These are phyloP conservation scores for Sebastes minor DNA, from an alignment of 2,797 vertebrate species.

Conservation along the genomic window DNA sequence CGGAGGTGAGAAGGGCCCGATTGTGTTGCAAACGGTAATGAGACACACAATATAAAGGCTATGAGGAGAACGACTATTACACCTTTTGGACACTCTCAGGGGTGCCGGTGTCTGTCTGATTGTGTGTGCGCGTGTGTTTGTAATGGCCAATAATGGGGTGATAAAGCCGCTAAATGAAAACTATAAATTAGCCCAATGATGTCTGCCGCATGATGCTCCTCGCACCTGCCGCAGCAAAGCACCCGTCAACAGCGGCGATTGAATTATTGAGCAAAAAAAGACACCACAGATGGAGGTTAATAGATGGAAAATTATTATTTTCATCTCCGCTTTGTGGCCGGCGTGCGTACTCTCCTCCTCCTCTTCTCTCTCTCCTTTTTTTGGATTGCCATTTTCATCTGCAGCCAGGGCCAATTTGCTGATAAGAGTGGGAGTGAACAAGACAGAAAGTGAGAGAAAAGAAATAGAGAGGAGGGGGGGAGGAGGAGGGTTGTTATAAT, in stretches of 20 bases:
- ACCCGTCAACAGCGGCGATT: not conserved
- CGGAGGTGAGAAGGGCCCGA: conserved; percentile 30
- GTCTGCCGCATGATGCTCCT: conserved; percentile 8
- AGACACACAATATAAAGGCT: conserved; percentile 28
- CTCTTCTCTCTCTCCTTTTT: conserved; percentile 8
- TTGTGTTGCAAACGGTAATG: conserved; percentile 38
- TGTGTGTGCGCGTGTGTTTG: conserved; percentile 1
- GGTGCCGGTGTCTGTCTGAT: not conserved
- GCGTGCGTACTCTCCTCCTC: conserved; percentile 2
- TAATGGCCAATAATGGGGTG: conserved; percentile 40
- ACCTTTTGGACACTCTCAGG: conserved; percentile 1
- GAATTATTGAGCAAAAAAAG: not conserved
- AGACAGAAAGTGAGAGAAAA: conserved; percentile 4
- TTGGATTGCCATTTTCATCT: conserved; percentile 55
- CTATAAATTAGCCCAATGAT: conserved; percentile 54
- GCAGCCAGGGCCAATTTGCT: conserved; percentile 55
- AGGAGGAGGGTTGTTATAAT: conserved; percentile 47
- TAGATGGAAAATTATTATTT: conserved; percentile 46
- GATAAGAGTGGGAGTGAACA: conserved; percentile 40
- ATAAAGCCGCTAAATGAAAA: conserved; percentile 60
- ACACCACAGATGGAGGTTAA: conserved; percentile 41
- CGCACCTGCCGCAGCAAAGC: conserved; percentile 28
- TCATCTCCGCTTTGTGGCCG: conserved; percentile 39
- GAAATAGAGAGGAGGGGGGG: not conserved
- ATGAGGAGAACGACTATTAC: not conserved